phyloP scores from a whole-genome alignment of 2,797 vertebrate genomes.

The Micromesistius poutassou region DNA sequence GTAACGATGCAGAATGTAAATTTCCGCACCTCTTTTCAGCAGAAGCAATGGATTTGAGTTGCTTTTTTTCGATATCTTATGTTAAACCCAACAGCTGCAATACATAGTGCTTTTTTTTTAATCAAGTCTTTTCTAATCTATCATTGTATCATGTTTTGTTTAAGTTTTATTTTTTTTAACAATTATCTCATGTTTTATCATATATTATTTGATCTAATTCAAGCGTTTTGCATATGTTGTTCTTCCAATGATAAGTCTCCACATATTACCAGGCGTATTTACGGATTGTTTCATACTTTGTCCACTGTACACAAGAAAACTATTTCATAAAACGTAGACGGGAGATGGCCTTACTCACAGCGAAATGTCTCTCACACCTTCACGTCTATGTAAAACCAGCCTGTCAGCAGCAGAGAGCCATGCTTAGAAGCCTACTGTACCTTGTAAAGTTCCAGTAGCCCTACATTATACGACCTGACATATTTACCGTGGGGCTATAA shows the following conservation, averaged over 20 bases:
- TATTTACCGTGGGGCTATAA: slow-evolving; percentile 17
- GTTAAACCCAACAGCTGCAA: slow-evolving; percentile 52
- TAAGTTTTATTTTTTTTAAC: slow-evolving; percentile 42
- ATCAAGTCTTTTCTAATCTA: slow-evolving; percentile 38
- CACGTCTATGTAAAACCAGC: slow-evolving; percentile 60
- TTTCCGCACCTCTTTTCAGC: slow-evolving; percentile 50
- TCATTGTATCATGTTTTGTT: slow-evolving; percentile 31
- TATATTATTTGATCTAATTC: slow-evolving; percentile 43
- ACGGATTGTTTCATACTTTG: slow-evolving; percentile 3
- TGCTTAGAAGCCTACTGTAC: slow-evolving; percentile 52
- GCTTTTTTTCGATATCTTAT: slow-evolving; percentile 30
- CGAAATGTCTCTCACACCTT: slow-evolving; percentile 13
- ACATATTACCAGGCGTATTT: slow-evolving; percentile 22
- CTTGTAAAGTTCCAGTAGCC: slow-evolving; percentile 14
- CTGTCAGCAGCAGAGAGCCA: slow-evolving; percentile 51
- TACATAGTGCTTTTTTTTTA: slow-evolving; percentile 50
- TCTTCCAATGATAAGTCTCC: slow-evolving; percentile 34
- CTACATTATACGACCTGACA: slow-evolving; percentile 30
- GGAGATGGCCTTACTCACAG: slow-evolving; percentile 21
- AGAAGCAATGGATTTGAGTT: slow-evolving; percentile 37
- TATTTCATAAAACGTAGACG: slow-evolving; percentile 20
- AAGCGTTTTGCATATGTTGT: slow-evolving; percentile 28
- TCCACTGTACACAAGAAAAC: slow-evolving; percentile 8
- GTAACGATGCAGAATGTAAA: slow-evolving; percentile 54
- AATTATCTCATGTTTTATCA: slow-evolving; percentile 11